Percentiles rank a stretch among this genome's conserved stretches.
These are phyloP conservation scores for Stenoptilia bipunctidactyla DNA, from an alignment of 2,888 invertebrate species.

Conservation along the genomic window DNA sequence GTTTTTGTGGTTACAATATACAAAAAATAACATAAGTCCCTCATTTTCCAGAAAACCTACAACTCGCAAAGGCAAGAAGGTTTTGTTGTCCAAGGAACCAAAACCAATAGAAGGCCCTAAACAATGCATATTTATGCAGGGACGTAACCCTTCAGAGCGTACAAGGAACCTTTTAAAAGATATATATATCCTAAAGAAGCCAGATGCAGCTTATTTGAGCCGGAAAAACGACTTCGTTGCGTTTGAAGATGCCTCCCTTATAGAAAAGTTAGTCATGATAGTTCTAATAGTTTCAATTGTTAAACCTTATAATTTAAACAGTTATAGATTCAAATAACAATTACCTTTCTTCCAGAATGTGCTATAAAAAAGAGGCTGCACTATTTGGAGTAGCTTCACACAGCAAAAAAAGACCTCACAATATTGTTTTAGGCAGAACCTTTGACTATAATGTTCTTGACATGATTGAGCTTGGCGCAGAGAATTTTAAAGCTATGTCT, in stretches of 20 bases:
- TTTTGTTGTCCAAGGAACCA: slow-evolving; percentile 84
- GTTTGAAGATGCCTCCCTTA: slow-evolving; percentile 89
- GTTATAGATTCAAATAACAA: background rate
- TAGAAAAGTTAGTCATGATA: slow-evolving; percentile 74
- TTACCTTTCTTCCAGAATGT: slow-evolving; percentile 50
- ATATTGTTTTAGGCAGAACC: slow-evolving; percentile 89
- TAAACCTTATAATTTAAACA: background rate
- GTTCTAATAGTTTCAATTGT: background rate
- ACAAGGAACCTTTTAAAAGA: slow-evolving; percentile 85
- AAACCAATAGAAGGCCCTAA: slow-evolving; percentile 92
- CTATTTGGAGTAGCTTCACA: slow-evolving; percentile 93
- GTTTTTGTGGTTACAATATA: no score
- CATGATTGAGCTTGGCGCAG: slow-evolving; percentile 95
- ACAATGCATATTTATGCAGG: slow-evolving; percentile 86
- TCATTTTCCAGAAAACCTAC: slow-evolving; percentile 81
- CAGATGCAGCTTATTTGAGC: slow-evolving; percentile 80
- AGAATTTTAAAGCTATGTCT: slow-evolving; percentile 81
- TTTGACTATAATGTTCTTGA: slow-evolving; percentile 93
- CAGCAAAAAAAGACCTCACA: slow-evolving; percentile 95
- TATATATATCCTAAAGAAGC: slow-evolving; percentile 88
- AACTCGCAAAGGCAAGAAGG: slow-evolving; percentile 89
- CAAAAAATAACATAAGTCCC: background rate
- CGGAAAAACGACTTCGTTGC: slow-evolving; percentile 92
- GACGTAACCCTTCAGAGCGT: slow-evolving; percentile 81
- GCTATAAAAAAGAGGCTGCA: slow-evolving; percentile 88